phyloP scores from a whole-genome alignment of 1,140 invertebrate genomes.

The Bombus balteatus region DNA sequence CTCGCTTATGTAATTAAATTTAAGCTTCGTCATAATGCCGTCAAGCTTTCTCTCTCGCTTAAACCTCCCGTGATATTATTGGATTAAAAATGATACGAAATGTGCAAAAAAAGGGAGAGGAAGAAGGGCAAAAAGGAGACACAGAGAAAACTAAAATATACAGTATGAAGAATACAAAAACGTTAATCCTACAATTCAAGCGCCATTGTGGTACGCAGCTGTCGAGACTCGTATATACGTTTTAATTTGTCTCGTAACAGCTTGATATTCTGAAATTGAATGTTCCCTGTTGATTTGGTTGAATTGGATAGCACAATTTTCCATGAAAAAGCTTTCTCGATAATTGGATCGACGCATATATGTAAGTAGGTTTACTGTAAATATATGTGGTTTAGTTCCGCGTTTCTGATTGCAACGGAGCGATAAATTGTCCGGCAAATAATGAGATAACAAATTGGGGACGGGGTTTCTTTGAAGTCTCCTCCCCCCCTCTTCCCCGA shows the following conservation, averaged over 20 bases:
- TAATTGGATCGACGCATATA: conserved; percentile 7
- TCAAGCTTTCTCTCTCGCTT: neutral
- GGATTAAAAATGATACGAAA: neutral
- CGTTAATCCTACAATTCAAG: conserved; percentile 7
- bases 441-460: conserved; percentile 15
- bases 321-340: neutral
- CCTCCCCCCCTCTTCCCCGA: neutral
- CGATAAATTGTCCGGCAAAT: conserved; percentile 2
- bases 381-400: neutral
- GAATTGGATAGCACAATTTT: neutral
- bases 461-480: neutral
- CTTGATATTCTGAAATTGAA: conserved; percentile 16
- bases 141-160: too few species aligned
- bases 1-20: conserved; percentile 28
- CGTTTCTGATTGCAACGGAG: neutral
- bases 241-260: conserved; percentile 3
- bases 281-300: neutral
- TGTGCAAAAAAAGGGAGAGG: too few species aligned
- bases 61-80: neutral
- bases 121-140: too few species aligned
- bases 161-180: neutral
- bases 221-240: neutral
- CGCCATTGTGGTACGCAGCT: neutral
- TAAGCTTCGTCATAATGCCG: neutral
- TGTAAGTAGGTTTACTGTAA: conserved; percentile 20